Evolutionary conservation across 2,797 vertebrate genomes (phyloP).

Genomic region (Phrynocephalus guinanensis): DNA sequence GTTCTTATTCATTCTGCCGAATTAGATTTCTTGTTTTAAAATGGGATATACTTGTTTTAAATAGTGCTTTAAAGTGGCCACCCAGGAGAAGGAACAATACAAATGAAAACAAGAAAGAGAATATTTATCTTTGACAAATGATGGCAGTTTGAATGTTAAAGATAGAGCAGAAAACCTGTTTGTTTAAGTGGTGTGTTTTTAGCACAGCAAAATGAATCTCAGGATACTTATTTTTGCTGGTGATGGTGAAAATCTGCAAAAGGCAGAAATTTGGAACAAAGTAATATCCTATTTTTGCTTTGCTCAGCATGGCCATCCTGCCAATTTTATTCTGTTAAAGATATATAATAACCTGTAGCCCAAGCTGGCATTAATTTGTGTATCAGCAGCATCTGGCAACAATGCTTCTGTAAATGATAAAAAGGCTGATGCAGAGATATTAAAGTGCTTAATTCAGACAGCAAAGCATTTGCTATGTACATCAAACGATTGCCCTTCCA

Average conservation of each 20-base stretch:
- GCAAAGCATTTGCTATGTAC: not conserved
- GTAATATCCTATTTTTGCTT: not conserved
- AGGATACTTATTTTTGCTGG: not conserved
- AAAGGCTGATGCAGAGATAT: not conserved
- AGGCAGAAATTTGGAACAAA: not conserved
- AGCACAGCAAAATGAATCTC: not conserved
- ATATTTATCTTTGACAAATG: constrained; percentile 1
- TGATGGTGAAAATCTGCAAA: constrained; percentile 1
- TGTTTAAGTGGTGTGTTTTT: not conserved
- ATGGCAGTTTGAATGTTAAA: not conserved
- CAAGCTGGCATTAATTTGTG: not conserved
- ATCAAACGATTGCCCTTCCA: constrained; percentile 41
- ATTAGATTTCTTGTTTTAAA: not conserved
- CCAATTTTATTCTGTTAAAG: fast-evolving
- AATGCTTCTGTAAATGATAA: constrained; percentile 14
- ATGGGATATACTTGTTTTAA: not conserved
- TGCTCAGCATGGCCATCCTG: not conserved
- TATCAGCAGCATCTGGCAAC: not conserved
- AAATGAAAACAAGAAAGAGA: not conserved
- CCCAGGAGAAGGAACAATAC: not conserved
- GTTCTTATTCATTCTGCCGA: not conserved
- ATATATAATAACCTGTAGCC: not conserved
- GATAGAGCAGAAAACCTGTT: not conserved
- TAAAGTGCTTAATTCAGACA: not conserved
- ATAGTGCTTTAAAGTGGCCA: not conserved